These are phyloP conservation scores for Saxicola maurus DNA, from an alignment of 2,797 vertebrate genomes.

Conservation along the genomic window DNA sequence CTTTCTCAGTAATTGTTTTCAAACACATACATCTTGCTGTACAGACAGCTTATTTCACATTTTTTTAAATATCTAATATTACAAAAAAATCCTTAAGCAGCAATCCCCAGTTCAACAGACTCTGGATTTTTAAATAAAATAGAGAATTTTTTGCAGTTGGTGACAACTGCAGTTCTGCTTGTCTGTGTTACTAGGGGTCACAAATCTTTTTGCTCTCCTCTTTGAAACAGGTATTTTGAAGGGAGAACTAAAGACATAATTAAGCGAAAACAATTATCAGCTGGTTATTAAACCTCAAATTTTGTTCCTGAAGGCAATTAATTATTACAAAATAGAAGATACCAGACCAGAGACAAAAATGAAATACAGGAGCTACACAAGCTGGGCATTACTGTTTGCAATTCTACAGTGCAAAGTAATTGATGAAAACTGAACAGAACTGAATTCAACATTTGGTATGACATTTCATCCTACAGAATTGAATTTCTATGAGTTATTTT, in stretches of 20 bases:
- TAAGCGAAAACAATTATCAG: conserved; percentile 17
- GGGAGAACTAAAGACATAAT: neutral
- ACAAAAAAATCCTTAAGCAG: neutral
- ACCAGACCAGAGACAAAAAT: conserved; percentile 8
- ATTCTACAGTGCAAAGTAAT: conserved; percentile 22
- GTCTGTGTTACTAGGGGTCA: neutral
- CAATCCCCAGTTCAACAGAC: neutral
- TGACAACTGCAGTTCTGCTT: neutral
- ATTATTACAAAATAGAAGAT: neutral
- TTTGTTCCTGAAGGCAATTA: conserved; percentile 8
- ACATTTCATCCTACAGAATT: conserved; percentile 58
- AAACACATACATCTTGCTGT: neutral
- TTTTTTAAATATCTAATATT: neutral
- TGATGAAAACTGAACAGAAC: conserved; percentile 43
- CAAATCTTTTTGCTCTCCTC: neutral
- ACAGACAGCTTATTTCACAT: neutral
- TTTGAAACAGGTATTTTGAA: neutral
- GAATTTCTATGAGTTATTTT: conserved; percentile 28
- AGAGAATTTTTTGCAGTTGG: neutral
- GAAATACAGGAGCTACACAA: conserved; percentile 30
- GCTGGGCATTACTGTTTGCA: conserved; percentile 34
- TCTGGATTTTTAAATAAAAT: neutral
- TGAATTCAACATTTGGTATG: conserved; percentile 53
- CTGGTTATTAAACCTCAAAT: neutral
- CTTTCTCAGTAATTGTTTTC: neutral